Evolutionary conservation across 2,888 invertebrate genomes (phyloP), one percentile per base, ranked within the genome.

Genomic region (Nemotelus pantherinus): DNA sequence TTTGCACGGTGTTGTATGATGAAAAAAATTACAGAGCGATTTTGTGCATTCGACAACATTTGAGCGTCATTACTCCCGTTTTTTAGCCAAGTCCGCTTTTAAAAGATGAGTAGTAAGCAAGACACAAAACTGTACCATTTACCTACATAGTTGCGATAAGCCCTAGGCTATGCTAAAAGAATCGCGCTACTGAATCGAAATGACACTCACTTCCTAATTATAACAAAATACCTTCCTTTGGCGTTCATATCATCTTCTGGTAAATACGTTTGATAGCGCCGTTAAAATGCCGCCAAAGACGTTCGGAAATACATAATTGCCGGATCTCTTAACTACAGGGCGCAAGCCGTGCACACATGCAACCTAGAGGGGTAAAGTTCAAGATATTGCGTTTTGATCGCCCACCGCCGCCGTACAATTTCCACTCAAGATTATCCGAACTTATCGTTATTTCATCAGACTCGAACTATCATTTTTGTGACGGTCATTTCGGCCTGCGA

Each of bases 271-370:
- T 48, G 72, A 47, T 67, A 58, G 47, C 47, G 77, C 60, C 25
- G 44, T 60, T 43, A 47, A 50, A 58, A 9, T 64, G 67, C 67
- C 78, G 77, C 67, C 71, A 77, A 72, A 67, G 72, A 67, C 64
- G 63, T 39, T 77, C 71, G 53, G n/a, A 58, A 39, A 76, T 25
- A 25, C 25, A 25, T 70, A 77, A 76, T 77, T 72, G 72, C 67
- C 57, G 67, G 72, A 78, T 71, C 71, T 67, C 77, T 71, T 78
- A 78, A 76, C 55, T 72, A 77, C 76, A 78, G 76, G 72, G 76
- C 78, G 72, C 78, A 77, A 70, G 75, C 76, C 55, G 44, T 68
- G 53, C 68, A 39, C 70, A 48, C 63, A 60, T 74, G 74, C 74
- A 74, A 74, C 25, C 50, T 3, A 70, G n/a, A 47, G 48, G 41